Evolutionary conservation across 2,888 invertebrate genomes (phyloP).

Genomic region (Chymomyza amoena): DNA sequence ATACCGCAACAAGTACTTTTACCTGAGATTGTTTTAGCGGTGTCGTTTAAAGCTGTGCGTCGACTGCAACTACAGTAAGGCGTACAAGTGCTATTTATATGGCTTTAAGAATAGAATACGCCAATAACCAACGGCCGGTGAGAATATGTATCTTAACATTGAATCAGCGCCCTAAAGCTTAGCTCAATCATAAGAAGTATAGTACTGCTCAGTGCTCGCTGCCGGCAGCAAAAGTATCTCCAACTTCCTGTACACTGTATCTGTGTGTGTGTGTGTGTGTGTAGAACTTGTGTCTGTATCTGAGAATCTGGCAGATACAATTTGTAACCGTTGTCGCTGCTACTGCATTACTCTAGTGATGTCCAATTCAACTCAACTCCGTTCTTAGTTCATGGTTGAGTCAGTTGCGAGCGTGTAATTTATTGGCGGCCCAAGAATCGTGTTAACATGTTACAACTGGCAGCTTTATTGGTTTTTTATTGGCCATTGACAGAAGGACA

Average conservation of each 20-base stretch:
- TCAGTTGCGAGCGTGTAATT: slow-evolving; percentile 41
- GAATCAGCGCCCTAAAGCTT: slow-evolving; percentile 53
- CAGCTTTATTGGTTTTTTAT: slow-evolving; percentile 75
- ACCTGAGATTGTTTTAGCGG: not conserved
- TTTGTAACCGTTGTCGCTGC: slow-evolving; percentile 7
- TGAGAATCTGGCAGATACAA: slow-evolving; percentile 20
- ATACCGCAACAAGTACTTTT: not conserved
- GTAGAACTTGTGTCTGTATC: slow-evolving; percentile 17
- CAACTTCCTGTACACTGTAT: slow-evolving; percentile 8
- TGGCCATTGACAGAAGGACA: slow-evolving; percentile 77
- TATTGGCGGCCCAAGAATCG: slow-evolving; percentile 45
- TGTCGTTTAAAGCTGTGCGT: slow-evolving; percentile 37
- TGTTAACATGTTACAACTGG: slow-evolving; percentile 62
- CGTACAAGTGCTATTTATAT: slow-evolving; percentile 57
- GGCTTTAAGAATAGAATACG: slow-evolving; percentile 2
- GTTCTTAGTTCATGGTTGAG: not conserved
- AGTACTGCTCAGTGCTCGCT: slow-evolving; percentile 39
- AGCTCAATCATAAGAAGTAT: slow-evolving; percentile 53
- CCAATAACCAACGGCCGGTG: slow-evolving; percentile 16
- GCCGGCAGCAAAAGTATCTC: slow-evolving; percentile 8
- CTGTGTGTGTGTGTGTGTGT: not conserved
- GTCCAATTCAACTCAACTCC: not conserved
- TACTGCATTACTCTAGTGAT: slow-evolving; percentile 8
- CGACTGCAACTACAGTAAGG: slow-evolving; percentile 67
- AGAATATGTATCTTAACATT: slow-evolving; percentile 19